Evolutionary conservation across 2,113 vertebrate species (phyloP), one percentile per base, ranked within the genome.

Genomic region (Alligator sinensis): DNA sequence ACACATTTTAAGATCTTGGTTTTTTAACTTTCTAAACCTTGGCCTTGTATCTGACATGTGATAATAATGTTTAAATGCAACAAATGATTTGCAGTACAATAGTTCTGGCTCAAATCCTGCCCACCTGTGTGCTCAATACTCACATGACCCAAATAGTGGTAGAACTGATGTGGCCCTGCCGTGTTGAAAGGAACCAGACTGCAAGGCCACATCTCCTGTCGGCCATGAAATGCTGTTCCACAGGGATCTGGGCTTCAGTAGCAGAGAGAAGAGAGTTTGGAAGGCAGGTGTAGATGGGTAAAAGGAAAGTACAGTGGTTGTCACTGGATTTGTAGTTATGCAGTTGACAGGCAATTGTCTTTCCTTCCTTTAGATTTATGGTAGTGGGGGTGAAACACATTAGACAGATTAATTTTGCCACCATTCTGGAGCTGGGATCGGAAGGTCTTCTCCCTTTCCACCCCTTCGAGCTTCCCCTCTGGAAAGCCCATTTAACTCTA

Each of bases 131-230:
- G 54, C 82, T 75, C 62, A 2, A 0, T n/a, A 58, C 0, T 55
- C 27, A 8, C 60, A 88, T 75, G 79, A 0, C 0, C 77, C 79
- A 90, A 83, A 88, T 13, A 28, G 47, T 3, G 2, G 38, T 11
- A 27, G 61, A 90, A 87, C 79, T 5, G 63, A 60, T 34, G 77
- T 80, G 66, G n/a, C 54, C 84, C 34, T 34, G 54, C 34, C 72
- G 34, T 84, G 47, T 68, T 38, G 62, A 38, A 0, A 81, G 64
- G 0, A 0, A 93, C 82, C 86, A 22, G 34, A 60, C 4, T 0
- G 2, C 68, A 87, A 27, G 84, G 87, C 85, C 58, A 59, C 0
- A 0, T 38, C 54, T 57, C 68, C 3, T 19, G 77, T 54, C 0
- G 0, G 59, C 14, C 74, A 21, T 77, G 5, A 74, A 28, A 80